A percentile compares a stretch with the other conserved stretches of the same genome.
Conservation (phyloP, 2,113 vertebrate species). For the Delphinapterus leucas region DNA sequence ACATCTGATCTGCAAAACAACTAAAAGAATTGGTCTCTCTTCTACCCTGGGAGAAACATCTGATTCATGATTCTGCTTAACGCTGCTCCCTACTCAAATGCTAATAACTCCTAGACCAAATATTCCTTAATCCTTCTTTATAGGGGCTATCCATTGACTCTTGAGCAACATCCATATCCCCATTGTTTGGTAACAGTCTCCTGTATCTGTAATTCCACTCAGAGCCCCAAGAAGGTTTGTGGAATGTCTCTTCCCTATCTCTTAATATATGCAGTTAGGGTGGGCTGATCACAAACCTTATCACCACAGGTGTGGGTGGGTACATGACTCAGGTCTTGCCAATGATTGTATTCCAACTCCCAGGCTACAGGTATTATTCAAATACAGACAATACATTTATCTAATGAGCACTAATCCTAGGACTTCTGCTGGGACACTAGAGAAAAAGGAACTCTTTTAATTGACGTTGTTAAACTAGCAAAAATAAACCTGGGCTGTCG, state of each 20-base stretch:
- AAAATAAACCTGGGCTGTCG: not conserved
- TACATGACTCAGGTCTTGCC: not conserved
- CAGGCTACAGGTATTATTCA: not conserved
- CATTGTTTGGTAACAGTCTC: not conserved
- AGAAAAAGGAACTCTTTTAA: not conserved
- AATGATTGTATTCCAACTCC: not conserved
- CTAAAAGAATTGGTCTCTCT: not conserved
- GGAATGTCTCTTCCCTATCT: not conserved
- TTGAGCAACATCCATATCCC: not conserved
- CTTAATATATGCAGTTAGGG: not conserved
- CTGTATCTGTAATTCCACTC: not conserved
- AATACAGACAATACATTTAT: not conserved
- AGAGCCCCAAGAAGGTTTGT: not conserved
- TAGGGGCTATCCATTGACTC: not conserved
- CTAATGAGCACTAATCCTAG: not conserved
- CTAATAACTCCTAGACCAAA: not conserved
- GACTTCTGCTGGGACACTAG: not conserved
- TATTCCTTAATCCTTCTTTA: not conserved
- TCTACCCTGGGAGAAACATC: not conserved
- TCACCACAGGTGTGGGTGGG: not conserved
- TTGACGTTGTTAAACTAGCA: not conserved
- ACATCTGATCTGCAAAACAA: not conserved
- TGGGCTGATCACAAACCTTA: not conserved
- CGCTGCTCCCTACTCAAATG: not conserved
- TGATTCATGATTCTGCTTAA: not conserved